Conservation (phyloP, 2,797 vertebrate genomes). For the Orestias chungarensis region DNA sequence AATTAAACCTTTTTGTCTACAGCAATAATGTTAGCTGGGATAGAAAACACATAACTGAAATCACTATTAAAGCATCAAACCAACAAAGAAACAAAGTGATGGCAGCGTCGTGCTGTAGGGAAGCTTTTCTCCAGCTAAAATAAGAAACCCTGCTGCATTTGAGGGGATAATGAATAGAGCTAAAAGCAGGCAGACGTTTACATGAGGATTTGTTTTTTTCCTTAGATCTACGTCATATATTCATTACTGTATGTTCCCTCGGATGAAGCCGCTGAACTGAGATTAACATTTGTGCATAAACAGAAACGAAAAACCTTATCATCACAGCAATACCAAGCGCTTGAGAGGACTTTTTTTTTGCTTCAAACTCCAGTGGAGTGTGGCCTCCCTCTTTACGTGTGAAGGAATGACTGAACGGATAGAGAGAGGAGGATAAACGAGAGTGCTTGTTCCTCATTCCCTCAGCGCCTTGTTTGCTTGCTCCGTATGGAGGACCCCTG, state of each 20-base stretch:
- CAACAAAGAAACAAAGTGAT: not conserved
- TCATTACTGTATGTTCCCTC: slow-evolving; percentile 20
- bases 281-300: slow-evolving; percentile 34
- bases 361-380: slow-evolving; percentile 44
- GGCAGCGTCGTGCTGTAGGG: not conserved
- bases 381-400: slow-evolving; percentile 57
- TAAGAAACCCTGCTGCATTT: not conserved
- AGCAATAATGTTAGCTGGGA: not conserved
- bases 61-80: no score
- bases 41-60: not conserved
- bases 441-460: slow-evolving; percentile 73
- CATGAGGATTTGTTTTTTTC: not conserved
- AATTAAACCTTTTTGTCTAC: not conserved
- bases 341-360: slow-evolving; percentile 11
- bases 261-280: slow-evolving; percentile 37
- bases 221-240: not conserved
- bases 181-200: not conserved
- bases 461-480: slow-evolving; percentile 75
- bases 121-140: no score
- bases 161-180: not conserved
- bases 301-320: slow-evolving; percentile 13
- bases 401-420: slow-evolving; percentile 73
- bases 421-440: slow-evolving; percentile 71
- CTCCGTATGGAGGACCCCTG: slow-evolving; percentile 69
- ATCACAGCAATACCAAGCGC: slow-evolving; percentile 21